Conservation (phyloP, 2,113 vertebrate species). For the Hyperopisus bebe region DNA sequence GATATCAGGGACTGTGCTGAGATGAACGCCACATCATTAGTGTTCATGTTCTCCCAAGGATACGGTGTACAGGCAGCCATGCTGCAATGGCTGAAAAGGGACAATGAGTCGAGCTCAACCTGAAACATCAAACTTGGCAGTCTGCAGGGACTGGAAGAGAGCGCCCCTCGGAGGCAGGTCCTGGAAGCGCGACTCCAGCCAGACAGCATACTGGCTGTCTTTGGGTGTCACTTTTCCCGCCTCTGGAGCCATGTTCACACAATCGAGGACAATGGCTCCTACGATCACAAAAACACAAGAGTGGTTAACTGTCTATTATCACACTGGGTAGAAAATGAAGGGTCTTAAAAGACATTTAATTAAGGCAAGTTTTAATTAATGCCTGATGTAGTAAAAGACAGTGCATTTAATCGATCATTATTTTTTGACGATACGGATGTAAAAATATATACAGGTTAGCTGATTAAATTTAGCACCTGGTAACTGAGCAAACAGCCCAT, state of each 20-base stretch:
- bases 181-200: slow-evolving; percentile 69
- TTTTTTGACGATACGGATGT: not conserved
- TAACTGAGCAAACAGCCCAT: not conserved
- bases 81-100: not conserved
- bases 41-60: not conserved
- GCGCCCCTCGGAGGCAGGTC: slow-evolving; percentile 60
- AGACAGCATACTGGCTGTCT: slow-evolving; percentile 58
- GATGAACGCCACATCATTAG: not conserved
- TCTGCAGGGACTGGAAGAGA: slow-evolving; percentile 69
- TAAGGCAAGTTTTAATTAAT: not conserved
- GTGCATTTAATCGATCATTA: not conserved
- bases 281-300: not conserved
- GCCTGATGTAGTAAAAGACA: not conserved
- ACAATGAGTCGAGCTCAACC: slow-evolving; percentile 52
- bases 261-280: slow-evolving; percentile 83
- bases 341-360: not conserved
- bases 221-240: slow-evolving; percentile 80
- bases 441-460: not conserved
- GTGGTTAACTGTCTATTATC: not conserved
- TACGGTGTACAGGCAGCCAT: not conserved
- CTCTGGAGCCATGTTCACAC: slow-evolving; percentile 78
- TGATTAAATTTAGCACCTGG: not conserved
- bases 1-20: not conserved
- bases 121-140: slow-evolving; percentile 81
- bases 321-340: not conserved